phyloP scores from a whole-genome alignment of 2,888 invertebrate species.

The Mamestra brassicae region DNA sequence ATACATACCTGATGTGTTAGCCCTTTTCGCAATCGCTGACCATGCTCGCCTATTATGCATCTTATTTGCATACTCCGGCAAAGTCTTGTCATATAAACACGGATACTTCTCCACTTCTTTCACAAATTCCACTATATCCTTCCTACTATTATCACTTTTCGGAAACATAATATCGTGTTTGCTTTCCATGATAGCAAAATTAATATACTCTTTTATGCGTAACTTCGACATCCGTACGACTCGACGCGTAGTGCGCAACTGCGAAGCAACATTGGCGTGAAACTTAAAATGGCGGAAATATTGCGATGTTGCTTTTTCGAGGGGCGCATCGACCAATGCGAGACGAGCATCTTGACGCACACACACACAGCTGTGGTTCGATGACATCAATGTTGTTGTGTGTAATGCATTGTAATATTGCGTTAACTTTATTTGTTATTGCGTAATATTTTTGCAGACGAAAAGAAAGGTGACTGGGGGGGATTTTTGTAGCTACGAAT shows the following conservation, averaged over 20 bases:
- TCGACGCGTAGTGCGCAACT: conserved; percentile 60
- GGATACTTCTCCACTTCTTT: conserved; percentile 69
- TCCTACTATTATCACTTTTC: conserved; percentile 62
- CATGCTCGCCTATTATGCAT: conserved; percentile 65
- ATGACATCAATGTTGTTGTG: conserved; percentile 52
- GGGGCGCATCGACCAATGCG: conserved; percentile 51
- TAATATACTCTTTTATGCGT: conserved; percentile 27
- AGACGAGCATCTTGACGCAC: conserved; percentile 44
- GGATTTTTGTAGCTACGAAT: not conserved
- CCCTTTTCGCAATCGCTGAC: conserved; percentile 62
- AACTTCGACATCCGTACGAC: conserved; percentile 47
- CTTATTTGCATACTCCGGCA: conserved; percentile 67
- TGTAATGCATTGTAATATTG: conserved; percentile 55
- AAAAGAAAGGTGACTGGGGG: conserved; percentile 27
- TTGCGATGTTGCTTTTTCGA: conserved; percentile 43
- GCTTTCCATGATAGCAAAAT: conserved; percentile 55
- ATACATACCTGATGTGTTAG: conserved; percentile 57
- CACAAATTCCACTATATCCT: conserved; percentile 69
- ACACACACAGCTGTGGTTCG: conserved; percentile 38
- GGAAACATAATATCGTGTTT: conserved; percentile 59
- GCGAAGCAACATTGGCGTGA: conserved; percentile 61
- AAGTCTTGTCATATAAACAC: conserved; percentile 68
- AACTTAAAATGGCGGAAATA: conserved; percentile 64
- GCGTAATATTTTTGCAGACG: conserved; percentile 60
- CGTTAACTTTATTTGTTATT: conserved; percentile 50